These are phyloP conservation scores for Bimastos eiseni DNA, from an alignment of 2,888 invertebrate species.

Conservation along the genomic window DNA sequence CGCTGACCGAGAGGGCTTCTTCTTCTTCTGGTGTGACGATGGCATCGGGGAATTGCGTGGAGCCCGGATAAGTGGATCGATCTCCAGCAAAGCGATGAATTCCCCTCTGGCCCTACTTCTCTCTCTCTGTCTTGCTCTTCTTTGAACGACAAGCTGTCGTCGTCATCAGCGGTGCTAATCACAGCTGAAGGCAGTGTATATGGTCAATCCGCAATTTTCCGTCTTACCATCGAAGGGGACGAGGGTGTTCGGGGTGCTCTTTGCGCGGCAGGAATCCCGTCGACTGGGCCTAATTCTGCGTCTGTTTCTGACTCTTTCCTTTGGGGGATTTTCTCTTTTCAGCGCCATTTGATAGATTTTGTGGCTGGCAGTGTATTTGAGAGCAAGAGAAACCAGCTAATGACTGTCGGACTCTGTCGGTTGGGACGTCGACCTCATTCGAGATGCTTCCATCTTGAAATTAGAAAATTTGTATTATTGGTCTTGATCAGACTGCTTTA, in stretches of 20 bases:
- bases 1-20: not conserved
- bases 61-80: slow-evolving; percentile 2
- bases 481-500: not conserved
- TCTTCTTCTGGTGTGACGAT: not conserved
- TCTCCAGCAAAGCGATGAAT: not conserved
- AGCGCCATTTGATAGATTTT: not conserved
- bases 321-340: not conserved
- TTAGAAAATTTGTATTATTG: not conserved
- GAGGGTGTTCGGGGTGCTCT: not conserved
- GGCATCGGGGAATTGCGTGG: not conserved
- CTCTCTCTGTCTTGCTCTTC: not conserved
- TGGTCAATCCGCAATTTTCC: not conserved
- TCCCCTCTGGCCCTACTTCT: not conserved
- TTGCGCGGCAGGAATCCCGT: not conserved
- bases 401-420: not conserved
- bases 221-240: not conserved
- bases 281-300: not conserved
- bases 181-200: not conserved
- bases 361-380: not conserved
- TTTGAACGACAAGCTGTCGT: not conserved
- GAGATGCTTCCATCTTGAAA: not conserved
- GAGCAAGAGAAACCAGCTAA: not conserved
- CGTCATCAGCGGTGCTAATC: not conserved
- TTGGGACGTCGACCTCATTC: not conserved
- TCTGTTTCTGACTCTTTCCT: not conserved